These are phyloP conservation scores for Eurytoma adleriae DNA, from an alignment of 2,888 invertebrate species.

Conservation along the genomic window DNA sequence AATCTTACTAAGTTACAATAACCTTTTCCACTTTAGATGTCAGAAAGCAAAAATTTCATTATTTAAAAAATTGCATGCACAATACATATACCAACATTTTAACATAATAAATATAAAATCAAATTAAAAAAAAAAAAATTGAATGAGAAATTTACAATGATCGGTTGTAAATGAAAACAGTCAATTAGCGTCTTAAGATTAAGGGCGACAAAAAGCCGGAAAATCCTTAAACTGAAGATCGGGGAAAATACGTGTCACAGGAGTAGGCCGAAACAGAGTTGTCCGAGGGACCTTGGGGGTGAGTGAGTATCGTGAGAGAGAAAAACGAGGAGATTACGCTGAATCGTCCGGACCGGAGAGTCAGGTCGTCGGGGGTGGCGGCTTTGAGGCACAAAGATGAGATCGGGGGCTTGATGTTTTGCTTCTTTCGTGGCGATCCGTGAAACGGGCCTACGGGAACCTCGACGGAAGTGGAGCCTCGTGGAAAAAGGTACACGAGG, in stretches of 20 bases:
- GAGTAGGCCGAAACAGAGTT: slow-evolving; percentile 4
- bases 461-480: slow-evolving; percentile 34
- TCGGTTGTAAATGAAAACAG: too few relatives aligned
- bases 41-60: too few relatives aligned
- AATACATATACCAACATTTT: too few relatives aligned
- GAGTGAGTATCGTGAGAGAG: slow-evolving; percentile 46
- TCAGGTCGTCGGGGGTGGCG: slow-evolving; percentile 26
- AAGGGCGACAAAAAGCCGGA: not conserved
- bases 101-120: too few relatives aligned
- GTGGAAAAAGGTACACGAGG: slow-evolving; percentile 20
- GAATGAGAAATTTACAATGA: too few relatives aligned
- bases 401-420: slow-evolving; percentile 45
- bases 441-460: slow-evolving; percentile 37
- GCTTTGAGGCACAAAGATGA: slow-evolving; percentile 34
- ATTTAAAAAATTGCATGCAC: too few relatives aligned
- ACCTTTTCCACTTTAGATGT: not conserved
- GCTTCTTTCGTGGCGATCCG: slow-evolving; percentile 39
- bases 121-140: too few relatives aligned
- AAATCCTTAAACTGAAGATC: not conserved
- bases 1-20: not conserved
- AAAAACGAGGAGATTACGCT: not conserved
- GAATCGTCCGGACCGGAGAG: slow-evolving; percentile 26
- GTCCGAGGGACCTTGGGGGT: not conserved
- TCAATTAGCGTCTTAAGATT: too few relatives aligned
- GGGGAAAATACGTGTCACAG: too few relatives aligned